Evolutionary conservation across 2,113 vertebrate genomes (phyloP).

Genomic region (Entelurus aequoreus): DNA sequence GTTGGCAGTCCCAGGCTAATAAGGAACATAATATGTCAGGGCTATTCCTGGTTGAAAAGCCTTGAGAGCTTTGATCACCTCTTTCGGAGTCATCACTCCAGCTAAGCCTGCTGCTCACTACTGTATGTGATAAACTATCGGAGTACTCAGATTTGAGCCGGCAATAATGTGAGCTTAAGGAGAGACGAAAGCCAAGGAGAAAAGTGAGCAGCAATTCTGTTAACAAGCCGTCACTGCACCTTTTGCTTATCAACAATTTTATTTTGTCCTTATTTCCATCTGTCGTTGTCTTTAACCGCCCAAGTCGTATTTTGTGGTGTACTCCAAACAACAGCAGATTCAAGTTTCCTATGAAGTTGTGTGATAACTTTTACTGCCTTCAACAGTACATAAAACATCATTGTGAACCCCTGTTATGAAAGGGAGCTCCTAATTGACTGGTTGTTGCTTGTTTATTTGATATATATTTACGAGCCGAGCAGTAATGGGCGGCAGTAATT

Average conservation of each 20-base stretch:
- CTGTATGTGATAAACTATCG: constrained; percentile 65
- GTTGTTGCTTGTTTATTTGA: constrained; percentile 77
- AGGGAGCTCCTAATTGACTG: constrained; percentile 69
- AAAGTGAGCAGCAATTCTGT: constrained; percentile 62
- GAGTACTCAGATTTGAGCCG: constrained; percentile 61
- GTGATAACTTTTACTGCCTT: constrained; percentile 17
- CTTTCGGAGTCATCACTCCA: constrained; percentile 61
- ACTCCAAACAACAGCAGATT: constrained; percentile 29
- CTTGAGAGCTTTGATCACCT: constrained; percentile 68
- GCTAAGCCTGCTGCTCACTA: constrained; percentile 60
- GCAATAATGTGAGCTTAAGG: constrained; percentile 46
- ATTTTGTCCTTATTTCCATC: constrained; percentile 25
- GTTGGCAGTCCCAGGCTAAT: constrained; percentile 57
- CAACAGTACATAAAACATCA: constrained; percentile 49
- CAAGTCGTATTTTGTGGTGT: constrained; percentile 13
- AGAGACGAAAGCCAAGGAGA: constrained; percentile 50
- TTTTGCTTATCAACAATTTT: constrained; percentile 19
- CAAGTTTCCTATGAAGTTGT: constrained; percentile 63
- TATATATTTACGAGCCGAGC: constrained; percentile 68
- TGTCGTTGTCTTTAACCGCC: constrained; percentile 28
- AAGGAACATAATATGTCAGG: constrained; percentile 62
- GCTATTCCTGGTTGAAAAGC: constrained; percentile 54
- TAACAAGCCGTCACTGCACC: constrained; percentile 64
- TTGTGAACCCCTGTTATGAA: constrained; percentile 58
- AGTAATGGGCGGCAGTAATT: constrained; percentile 73